phyloP scores from a whole-genome alignment of 2,113 vertebrate species.

The Aplodontia rufa region DNA sequence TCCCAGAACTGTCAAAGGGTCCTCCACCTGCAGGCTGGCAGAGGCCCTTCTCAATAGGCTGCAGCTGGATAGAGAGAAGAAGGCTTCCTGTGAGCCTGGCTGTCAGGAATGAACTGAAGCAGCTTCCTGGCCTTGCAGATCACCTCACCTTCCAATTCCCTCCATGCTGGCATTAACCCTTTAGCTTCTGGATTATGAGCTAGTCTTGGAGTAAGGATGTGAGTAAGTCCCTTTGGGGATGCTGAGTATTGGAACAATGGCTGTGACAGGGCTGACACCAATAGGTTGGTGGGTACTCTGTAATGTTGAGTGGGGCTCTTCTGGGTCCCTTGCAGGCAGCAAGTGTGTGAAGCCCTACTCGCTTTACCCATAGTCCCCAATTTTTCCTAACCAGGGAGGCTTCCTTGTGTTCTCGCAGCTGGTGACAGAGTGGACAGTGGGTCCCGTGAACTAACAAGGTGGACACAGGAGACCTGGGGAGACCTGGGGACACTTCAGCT shows the following conservation, averaged over 20 bases:
- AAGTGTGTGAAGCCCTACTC: accelerated
- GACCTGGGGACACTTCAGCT: not conserved
- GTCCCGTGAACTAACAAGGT: too few species aligned
- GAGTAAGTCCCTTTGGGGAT: not conserved
- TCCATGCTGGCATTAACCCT: not conserved
- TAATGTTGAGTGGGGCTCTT: not conserved
- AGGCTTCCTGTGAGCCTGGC: not conserved
- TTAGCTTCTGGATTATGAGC: not conserved
- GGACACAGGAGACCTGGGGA: accelerated
- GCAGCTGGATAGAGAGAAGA: not conserved
- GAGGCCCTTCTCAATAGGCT: not conserved
- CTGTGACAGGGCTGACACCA: too few species aligned
- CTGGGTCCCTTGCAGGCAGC: not conserved
- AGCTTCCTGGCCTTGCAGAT: not conserved
- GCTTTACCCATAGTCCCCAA: not conserved
- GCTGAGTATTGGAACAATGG: not conserved
- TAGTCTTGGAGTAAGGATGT: not conserved
- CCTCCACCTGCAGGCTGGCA: not conserved
- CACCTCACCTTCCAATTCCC: not conserved
- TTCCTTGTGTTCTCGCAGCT: not conserved
- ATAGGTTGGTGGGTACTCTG: accelerated
- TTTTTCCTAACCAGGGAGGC: not conserved
- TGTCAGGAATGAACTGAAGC: not conserved
- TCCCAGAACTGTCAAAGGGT: too few species aligned
- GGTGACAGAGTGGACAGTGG: not conserved